phyloP scores from a whole-genome alignment of 2,113 vertebrate species.

The Rhinichthys klamathensis region DNA sequence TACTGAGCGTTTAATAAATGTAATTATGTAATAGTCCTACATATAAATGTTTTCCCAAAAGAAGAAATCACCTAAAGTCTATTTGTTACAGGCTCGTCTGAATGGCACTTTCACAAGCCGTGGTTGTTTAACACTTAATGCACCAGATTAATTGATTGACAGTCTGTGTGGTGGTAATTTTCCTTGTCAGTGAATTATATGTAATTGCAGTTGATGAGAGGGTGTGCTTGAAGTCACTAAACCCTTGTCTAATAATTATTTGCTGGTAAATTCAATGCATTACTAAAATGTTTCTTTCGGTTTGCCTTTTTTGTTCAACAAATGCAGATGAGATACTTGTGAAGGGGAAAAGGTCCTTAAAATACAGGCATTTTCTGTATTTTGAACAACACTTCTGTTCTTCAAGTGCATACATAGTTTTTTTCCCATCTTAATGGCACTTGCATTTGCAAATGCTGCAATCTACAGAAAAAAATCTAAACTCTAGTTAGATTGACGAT shows the following conservation, averaged over 20 bases:
- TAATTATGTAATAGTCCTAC: conserved; percentile 19
- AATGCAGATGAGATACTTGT: background rate
- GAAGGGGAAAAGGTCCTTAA: background rate
- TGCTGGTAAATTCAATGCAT: background rate
- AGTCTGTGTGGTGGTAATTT: conserved; percentile 14
- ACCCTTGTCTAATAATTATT: background rate
- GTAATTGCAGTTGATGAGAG: conserved; percentile 7
- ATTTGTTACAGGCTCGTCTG: background rate
- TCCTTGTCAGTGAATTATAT: conserved; percentile 29
- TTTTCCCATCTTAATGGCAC: background rate
- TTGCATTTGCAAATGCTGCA: background rate
- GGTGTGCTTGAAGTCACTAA: conserved; percentile 3
- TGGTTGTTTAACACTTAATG: conserved; percentile 8
- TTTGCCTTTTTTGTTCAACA: background rate
- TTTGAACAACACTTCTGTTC: background rate
- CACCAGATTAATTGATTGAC: conserved; percentile 5
- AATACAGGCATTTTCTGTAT: background rate
- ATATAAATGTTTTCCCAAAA: conserved; percentile 20
- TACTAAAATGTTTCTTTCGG: background rate
- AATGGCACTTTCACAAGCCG: background rate
- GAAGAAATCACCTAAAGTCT: background rate
- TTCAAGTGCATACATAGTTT: background rate
- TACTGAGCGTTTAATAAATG: conserved; percentile 35
- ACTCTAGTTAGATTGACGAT: background rate
- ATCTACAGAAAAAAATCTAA: background rate